Evolutionary conservation across 2,797 vertebrate species (phyloP).

Genomic region (Dryobates pubescens): DNA sequence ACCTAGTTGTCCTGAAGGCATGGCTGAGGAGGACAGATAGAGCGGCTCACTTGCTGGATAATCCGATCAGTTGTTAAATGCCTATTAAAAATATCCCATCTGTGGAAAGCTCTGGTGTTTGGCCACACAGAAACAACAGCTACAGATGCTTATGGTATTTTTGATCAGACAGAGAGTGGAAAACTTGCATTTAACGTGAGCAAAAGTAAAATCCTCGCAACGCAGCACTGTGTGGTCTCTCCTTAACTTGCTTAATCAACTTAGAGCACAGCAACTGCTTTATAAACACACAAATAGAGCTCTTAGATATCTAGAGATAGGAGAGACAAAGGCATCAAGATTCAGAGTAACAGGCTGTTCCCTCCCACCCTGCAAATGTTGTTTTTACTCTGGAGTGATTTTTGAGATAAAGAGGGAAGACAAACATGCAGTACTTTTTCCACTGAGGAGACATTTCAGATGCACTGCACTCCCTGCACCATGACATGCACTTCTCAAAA

Average conservation of each 20-base stretch:
- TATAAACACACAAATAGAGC: conserved; percentile 26
- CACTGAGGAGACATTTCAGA: not conserved
- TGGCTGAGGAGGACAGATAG: not conserved
- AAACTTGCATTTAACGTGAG: not conserved
- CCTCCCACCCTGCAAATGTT: not conserved
- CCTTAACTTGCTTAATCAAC: not conserved
- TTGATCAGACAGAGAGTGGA: not conserved
- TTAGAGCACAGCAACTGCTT: not conserved
- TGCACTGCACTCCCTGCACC: not conserved
- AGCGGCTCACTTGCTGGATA: not conserved
- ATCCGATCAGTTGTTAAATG: not conserved
- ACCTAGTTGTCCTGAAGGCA: not conserved
- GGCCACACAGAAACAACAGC: not conserved
- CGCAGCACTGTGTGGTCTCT: not conserved
- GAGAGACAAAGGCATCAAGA: not conserved
- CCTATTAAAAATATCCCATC: not conserved
- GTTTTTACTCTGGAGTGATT: conserved; percentile 25
- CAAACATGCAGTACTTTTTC: not conserved
- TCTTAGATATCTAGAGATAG: conserved; percentile 8
- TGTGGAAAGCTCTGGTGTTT: not conserved
- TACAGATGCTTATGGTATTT: not conserved
- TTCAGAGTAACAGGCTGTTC: not conserved
- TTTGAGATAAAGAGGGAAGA: conserved; percentile 11
- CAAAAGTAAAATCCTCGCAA: not conserved
- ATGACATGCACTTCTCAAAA: not conserved